Conservation (phyloP, 2,888 invertebrate genomes). For the Philereme transversata region DNA sequence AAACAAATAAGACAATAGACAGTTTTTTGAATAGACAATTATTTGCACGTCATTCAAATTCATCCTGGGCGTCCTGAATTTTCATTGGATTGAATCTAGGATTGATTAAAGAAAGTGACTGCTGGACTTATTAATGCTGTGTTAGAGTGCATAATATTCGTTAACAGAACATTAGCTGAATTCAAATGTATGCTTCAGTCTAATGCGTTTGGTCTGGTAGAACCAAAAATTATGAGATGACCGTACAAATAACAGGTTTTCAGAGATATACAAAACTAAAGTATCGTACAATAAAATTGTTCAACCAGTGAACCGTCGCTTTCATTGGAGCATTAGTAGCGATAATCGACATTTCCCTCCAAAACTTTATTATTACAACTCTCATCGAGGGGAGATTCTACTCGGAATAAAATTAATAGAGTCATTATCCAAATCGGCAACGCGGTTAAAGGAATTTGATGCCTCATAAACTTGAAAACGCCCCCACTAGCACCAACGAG, state of each 20-base stretch:
- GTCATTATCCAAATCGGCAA: constrained; percentile 42
- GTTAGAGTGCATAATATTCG: constrained; percentile 11
- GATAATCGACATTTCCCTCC: constrained; percentile 23
- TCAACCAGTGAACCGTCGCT: constrained; percentile 14
- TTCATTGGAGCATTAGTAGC: constrained; percentile 24
- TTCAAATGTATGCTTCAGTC: constrained; percentile 2
- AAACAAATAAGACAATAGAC: too few species aligned
- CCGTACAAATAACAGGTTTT: constrained; percentile 6
- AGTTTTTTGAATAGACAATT: too few species aligned
- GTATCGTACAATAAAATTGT: constrained; percentile 33
- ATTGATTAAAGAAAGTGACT: constrained; percentile 10
- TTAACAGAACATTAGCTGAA: constrained; percentile 7
- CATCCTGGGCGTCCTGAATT: not conserved
- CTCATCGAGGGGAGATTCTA: constrained; percentile 21
- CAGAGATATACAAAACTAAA: constrained; percentile 24
- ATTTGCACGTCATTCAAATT: too few species aligned
- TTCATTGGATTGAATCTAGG: constrained; percentile 17
- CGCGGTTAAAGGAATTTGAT: constrained; percentile 45
- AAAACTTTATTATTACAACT: constrained; percentile 29
- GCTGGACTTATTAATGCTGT: constrained; percentile 11
- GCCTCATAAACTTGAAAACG: constrained; percentile 46
- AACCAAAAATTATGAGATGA: constrained; percentile 11
- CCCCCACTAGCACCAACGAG: constrained; percentile 8
- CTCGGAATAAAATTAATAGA: constrained; percentile 40
- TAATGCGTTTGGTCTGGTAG: constrained; percentile 6